A percentile compares a stretch with the other conserved stretches of the same genome.
These are phyloP conservation scores for Enteromius anoplus DNA, from an alignment of 2,797 vertebrate species.

Conservation along the genomic window DNA sequence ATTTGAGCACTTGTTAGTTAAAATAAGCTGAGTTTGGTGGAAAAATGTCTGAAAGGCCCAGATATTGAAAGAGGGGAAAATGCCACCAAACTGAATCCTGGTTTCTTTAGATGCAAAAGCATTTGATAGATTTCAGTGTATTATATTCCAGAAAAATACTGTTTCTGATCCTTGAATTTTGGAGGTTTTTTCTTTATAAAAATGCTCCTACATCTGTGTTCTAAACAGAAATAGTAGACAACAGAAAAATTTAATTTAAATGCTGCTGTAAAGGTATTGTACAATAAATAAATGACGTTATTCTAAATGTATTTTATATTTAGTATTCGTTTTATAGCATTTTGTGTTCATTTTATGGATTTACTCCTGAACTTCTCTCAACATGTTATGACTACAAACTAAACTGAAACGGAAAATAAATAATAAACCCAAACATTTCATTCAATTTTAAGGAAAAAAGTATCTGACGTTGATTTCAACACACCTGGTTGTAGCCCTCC, in stretches of 20 bases:
- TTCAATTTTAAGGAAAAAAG: not conserved
- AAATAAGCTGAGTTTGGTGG: not conserved
- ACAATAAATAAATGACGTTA: not conserved
- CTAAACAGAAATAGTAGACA: not conserved
- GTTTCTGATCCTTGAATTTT: not conserved
- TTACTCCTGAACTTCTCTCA: not conserved
- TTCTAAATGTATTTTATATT: not conserved
- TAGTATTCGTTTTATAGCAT: not conserved
- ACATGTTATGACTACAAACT: not conserved
- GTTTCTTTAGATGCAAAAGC: not conserved
- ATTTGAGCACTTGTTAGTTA: not conserved
- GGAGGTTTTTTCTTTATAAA: not conserved
- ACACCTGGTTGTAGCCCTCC: not conserved
- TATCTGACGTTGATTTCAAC: not conserved
- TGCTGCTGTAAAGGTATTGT: not conserved
- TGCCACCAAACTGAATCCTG: not conserved
- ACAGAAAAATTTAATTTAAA: not conserved
- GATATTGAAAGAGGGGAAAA: not conserved
- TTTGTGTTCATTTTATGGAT: not conserved
- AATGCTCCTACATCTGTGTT: not conserved
- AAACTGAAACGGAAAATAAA: not conserved
- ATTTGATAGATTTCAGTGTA: not conserved
- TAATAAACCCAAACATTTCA: no score
- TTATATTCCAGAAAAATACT: not conserved
- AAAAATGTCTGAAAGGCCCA: not conserved